Conservation (phyloP, 2,797 vertebrate genomes). For the Benthosema pterotum region DNA sequence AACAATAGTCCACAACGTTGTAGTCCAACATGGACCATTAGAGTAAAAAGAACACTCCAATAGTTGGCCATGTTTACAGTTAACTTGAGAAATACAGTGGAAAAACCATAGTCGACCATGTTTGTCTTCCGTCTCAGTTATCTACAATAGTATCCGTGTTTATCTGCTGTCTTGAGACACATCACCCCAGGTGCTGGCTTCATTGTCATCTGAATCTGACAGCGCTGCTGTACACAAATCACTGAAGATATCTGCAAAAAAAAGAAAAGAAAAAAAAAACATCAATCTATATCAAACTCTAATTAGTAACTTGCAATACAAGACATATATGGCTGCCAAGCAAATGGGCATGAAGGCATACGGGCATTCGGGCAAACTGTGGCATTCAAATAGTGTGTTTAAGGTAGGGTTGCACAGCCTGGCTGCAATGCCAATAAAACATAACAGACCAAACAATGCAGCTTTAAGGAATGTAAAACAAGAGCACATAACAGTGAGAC, state of each 20-base stretch:
- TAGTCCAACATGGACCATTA: constrained; percentile 19
- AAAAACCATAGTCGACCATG: constrained; percentile 53
- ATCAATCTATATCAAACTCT: constrained; percentile 16
- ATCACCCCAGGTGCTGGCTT: constrained; percentile 69
- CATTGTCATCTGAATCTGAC: constrained; percentile 75
- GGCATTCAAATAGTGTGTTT: constrained; percentile 37
- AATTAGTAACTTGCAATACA: background rate
- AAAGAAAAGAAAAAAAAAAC: constrained; percentile 25
- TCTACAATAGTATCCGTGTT: constrained; percentile 34
- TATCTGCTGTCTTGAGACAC: constrained; percentile 78
- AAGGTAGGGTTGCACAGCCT: constrained; percentile 33
- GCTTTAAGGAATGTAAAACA: constrained; percentile 42
- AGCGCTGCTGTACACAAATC: constrained; percentile 80
- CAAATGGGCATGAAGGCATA: constrained; percentile 13
- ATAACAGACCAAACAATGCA: constrained; percentile 25
- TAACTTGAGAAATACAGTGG: background rate
- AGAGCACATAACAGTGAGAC: constrained; percentile 24
- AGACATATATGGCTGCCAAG: constrained; percentile 1
- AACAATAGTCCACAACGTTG: constrained; percentile 18
- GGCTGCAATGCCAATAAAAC: constrained; percentile 32
- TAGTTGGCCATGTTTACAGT: constrained; percentile 18
- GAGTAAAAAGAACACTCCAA: constrained; percentile 16
- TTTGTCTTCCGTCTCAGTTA: background rate
- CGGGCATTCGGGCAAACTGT: constrained; percentile 14
- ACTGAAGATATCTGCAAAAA: constrained; percentile 84